Evolutionary conservation across 2,113 vertebrate species (phyloP), one percentile per base, ranked within the genome.

Genomic region (Cyphomyrus discorhynchus): DNA sequence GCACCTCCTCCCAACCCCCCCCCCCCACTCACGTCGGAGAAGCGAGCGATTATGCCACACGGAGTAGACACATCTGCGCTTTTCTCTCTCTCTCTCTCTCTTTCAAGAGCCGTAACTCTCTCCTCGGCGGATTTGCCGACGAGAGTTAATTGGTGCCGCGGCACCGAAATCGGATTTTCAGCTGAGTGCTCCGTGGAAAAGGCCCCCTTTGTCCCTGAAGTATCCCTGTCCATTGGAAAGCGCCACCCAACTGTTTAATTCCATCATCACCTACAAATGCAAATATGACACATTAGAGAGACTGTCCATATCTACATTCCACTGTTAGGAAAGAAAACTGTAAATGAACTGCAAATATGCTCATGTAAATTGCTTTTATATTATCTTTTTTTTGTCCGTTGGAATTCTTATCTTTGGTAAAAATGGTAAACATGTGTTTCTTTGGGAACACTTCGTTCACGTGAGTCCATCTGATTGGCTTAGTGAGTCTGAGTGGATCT

Each of bases 131-230:
- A 91, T 94, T 95, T 94, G 94, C 94, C 94, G 31, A 92, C 89
- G 93, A 91, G 92, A 89, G 92, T 92, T 96, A 96, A 96, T 96
- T 96, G 94, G 94, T 92, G 94, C 89, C 90, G 92, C 85, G 1
- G 31, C 17, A 21, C 92, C 92, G 92, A 89, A 93, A 90, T 88
- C 92, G 93, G 92, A 94, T 95, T 95, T 94, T 92, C 92, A 93
- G 93, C 92, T 91, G 94, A 94, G 94, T 92, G 93, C 94, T 93
- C 91, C 91, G 92, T 93, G 91, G 93, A 91, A 91, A 92, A 70
- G 19, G 19, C 90, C 89, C 86, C 90, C 90, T 89, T 53, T 91
- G 91, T 85, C 58, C 66, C 45, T 66, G 53, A 62, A 58, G 47
- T 45, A 17, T 24, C 56, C 56, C 80, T 21, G 39, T 74, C 62